Evolutionary conservation across 2,888 invertebrate genomes (phyloP), one percentile per base, ranked within the genome.

Genomic region (Hirtodrosophila cameraria): DNA sequence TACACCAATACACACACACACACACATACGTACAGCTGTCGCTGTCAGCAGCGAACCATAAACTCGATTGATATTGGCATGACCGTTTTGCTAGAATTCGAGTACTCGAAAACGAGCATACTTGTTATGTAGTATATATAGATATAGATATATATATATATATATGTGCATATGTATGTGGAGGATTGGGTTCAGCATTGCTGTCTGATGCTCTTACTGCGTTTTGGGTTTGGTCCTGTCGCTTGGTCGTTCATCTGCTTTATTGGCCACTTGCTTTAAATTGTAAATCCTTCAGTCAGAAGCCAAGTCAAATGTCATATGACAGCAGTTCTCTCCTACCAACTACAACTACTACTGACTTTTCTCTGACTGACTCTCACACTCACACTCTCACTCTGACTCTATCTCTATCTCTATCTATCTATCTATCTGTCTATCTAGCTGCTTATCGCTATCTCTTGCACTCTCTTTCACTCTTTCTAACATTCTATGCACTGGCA

Each of bases 241-340:
- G 33, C 42, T 75, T 72, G 83, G 71, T 72, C 83, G 83, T 77
- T 80, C 80, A 77, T 81, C 83, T 81, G 80, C 60, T 81, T 81
- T 81, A 81, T 83, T 81, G 80, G 80, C 80, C 80, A 81, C 80
- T 81, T 81, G 80, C 83, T 77, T 81, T 83, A 81, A 81, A 81
- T 81, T 81, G 80, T 81, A 83, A 81, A 80, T 80, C 83, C 81
- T 72, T 80, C 75, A 80, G 75, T 58, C 72, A 61, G 77, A 71
- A 75, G 75, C 75, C 79, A 83, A 77, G 83, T 77, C 80, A 81
- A 81, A 81, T 79, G 84, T 83, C 80, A 80, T 69, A 77, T 77
- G 83, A 66, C 80, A 77, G 77, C 54, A 76, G 60, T 54, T 54
- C 13, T n/a, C n/a, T n/a, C n/a, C 35, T 73, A 63, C 33, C 52